These are phyloP conservation scores for Drosophila infuscata DNA, from an alignment of 2,888 invertebrate species.

Conservation along the genomic window DNA sequence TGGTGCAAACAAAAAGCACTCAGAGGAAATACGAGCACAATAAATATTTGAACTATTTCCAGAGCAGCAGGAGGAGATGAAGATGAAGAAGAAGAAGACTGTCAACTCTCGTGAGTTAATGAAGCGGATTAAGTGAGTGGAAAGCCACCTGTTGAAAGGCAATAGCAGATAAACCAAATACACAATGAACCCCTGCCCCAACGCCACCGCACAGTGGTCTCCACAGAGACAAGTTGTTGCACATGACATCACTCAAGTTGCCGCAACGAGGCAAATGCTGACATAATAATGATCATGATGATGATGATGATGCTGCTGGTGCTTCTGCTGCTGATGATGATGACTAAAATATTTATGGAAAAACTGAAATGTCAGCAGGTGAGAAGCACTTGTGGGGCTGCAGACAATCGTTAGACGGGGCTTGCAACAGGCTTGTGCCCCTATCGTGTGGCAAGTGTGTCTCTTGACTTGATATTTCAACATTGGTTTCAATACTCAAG, in stretches of 20 bases:
- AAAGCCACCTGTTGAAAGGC: slow-evolving; percentile 41
- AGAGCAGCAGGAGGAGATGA: slow-evolving; percentile 12
- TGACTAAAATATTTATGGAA: slow-evolving; percentile 50
- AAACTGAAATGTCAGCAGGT: slow-evolving; percentile 61
- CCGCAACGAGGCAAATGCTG: slow-evolving; percentile 56
- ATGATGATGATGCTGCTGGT: slow-evolving; percentile 31
- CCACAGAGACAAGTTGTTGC: slow-evolving; percentile 7
- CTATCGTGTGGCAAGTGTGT: slow-evolving; percentile 35
- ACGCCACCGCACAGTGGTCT: background rate
- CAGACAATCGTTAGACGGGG: slow-evolving; percentile 43
- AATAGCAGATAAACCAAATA: slow-evolving; percentile 10
- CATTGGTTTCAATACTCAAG: slow-evolving; percentile 41
- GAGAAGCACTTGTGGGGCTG: slow-evolving; percentile 72
- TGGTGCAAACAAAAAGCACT: slow-evolving; percentile 11
- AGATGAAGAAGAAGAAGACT: slow-evolving; percentile 35
- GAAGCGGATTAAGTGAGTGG: slow-evolving; percentile 51
- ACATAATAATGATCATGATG: slow-evolving; percentile 49
- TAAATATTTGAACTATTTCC: slow-evolving; percentile 50
- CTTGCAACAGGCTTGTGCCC: slow-evolving; percentile 45
- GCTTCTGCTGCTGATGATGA: slow-evolving; percentile 37
- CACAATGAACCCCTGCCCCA: background rate
- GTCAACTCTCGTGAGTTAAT: slow-evolving; percentile 60
- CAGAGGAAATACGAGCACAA: slow-evolving; percentile 43
- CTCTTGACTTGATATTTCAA: slow-evolving; percentile 26
- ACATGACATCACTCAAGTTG: slow-evolving; percentile 56